Evolutionary conservation across 2,113 vertebrate genomes (phyloP).

Genomic region (Ammodramus savannarum): DNA sequence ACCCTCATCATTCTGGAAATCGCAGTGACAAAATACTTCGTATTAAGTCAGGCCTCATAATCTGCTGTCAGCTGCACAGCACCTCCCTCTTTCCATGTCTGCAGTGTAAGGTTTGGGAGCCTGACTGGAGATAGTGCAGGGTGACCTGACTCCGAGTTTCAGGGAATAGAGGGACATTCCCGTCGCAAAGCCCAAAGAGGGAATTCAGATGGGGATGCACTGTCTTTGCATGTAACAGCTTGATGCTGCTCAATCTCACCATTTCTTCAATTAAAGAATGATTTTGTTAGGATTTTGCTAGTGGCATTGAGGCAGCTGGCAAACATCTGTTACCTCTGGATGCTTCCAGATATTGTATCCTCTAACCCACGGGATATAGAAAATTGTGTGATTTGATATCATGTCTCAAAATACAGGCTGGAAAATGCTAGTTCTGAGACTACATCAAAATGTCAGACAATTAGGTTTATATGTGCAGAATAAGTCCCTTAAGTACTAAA

Average conservation of each 20-base stretch:
- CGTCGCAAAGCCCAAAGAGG: background rate
- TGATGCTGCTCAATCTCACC: background rate
- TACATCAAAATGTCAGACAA: background rate
- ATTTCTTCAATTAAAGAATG: conserved; percentile 37
- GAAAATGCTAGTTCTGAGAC: background rate
- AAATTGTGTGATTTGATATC: background rate
- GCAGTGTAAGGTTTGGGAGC: conserved; percentile 20
- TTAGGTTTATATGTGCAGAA: background rate
- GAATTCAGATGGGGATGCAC: background rate
- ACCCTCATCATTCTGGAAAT: conserved; percentile 7
- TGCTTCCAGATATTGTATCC: conserved; percentile 24
- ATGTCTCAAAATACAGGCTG: background rate
- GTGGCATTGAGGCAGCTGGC: background rate
- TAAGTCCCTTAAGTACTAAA: conserved; percentile 2
- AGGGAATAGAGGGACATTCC: background rate
- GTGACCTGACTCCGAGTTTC: background rate
- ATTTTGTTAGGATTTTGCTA: conserved; percentile 25
- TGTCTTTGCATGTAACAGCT: background rate
- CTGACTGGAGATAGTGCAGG: background rate
- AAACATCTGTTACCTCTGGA: background rate
- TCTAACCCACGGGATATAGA: background rate
- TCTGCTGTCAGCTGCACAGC: background rate
- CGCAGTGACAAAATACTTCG: background rate
- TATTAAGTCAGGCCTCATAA: conserved; percentile 54
- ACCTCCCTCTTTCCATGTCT: background rate